Evolutionary conservation across 2,797 vertebrate genomes (phyloP), one percentile per base, ranked within the genome.

Genomic region (Cuniculus paca): DNA sequence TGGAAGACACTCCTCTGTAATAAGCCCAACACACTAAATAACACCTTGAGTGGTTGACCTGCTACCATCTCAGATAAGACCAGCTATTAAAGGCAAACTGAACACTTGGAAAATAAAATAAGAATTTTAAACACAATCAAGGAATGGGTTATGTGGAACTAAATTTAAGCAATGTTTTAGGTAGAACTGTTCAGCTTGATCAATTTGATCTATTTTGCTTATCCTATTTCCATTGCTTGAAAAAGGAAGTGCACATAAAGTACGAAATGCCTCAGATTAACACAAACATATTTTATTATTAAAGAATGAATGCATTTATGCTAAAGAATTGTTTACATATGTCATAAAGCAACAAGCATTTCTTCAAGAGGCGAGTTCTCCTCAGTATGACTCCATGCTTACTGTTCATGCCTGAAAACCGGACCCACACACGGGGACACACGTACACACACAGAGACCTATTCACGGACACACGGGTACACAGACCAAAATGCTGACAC

Each of bases 271-370:
- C 86, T 96, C 58, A 36, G 61, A 96, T 97, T 97, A 98, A 98
- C 72, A 97, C 97, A 98, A 98, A 98, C 96, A 65, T 97, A 96
- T 97, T 98, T 99, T 98, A 98, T 99, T 98, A 98, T 98, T 99
- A 98, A 98, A 98, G 98, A 98, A 98, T 97, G 98, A 98, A 98
- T 97, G 98, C 94, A 98, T 98, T 98, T 98, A 98, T 86, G 97
- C 98, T 98, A 97, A 65, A 98, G 98, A 98, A 98, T 90, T 95
- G 97, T 98, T 98, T 98, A 98, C 98, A 98, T 98, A 98, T 97
- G 97, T 95, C 91, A 94, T 95, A 98, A 98, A 98, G 98, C 98
- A 98, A 98, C 97, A 98, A 98, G 98, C 97, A 65, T 96, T 97
- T 98, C 98, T 98, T 97, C 97, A 96, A 98, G 97, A 98, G 95